Evolutionary conservation across 2,888 invertebrate species (phyloP).

Genomic region (Chaitophorus viminalis): DNA sequence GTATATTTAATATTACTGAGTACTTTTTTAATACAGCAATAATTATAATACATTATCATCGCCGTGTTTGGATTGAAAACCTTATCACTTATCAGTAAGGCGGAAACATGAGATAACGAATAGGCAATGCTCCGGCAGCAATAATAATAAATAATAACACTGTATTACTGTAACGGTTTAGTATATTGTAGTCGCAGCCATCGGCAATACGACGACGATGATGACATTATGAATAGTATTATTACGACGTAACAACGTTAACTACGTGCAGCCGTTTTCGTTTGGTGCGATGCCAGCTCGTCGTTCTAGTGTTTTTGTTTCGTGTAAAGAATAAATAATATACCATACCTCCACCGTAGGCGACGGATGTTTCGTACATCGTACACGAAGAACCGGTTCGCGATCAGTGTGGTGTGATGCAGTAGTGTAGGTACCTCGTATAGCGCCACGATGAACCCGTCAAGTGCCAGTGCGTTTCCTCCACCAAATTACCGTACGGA

Average conservation of each 20-base stretch:
- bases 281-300: slow-evolving; percentile 1
- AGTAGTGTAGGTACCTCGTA: too few species aligned
- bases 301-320: not conserved
- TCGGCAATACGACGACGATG: not conserved
- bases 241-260: not conserved
- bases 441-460: not conserved
- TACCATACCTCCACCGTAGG: too few species aligned
- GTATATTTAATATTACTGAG: too few species aligned
- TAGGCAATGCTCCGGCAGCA: not conserved
- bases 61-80: not conserved
- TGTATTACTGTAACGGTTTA: not conserved
- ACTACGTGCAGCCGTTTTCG: not conserved
- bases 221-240: not conserved
- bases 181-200: not conserved
- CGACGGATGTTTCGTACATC: too few species aligned
- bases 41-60: too few species aligned
- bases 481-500: slow-evolving; percentile 37
- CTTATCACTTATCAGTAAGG: slow-evolving; percentile 21
- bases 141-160: not conserved
- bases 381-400: too few species aligned
- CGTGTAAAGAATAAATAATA: not conserved
- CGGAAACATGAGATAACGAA: slow-evolving; percentile 23
- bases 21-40: too few species aligned
- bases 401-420: too few species aligned
- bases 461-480: slow-evolving; percentile 47